Evolutionary conservation across 2,797 vertebrate genomes (phyloP).

Genomic region (Tragelaphus eurycerus): DNA sequence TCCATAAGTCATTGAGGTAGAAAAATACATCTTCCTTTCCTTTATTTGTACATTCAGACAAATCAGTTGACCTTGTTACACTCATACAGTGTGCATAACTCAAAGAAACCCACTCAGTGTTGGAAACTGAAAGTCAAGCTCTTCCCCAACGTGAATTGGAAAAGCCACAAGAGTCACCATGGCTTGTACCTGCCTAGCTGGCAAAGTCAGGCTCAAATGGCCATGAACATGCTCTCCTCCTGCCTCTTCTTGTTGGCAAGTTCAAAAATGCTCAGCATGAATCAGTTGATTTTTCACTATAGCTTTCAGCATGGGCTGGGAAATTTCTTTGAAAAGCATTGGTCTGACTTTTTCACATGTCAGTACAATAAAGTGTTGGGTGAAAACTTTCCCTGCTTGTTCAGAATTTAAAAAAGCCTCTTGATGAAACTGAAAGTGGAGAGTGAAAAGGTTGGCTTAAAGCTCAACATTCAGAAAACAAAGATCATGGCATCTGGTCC

Average conservation of each 20-base stretch:
- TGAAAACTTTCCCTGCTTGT: not conserved
- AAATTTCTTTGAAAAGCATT: constrained; percentile 12
- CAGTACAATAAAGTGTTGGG: not conserved
- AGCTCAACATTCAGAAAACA: too few relatives aligned
- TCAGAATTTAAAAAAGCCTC: not conserved
- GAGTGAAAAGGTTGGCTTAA: too few relatives aligned
- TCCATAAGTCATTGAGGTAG: not conserved
- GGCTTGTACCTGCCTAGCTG: not conserved
- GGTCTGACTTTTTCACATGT: not conserved
- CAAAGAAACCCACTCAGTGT: not conserved
- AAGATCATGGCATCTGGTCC: too few relatives aligned
- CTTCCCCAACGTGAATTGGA: not conserved
- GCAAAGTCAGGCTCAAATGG: not conserved
- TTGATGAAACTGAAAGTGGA: too few relatives aligned
- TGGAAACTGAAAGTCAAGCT: not conserved
- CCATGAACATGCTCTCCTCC: not conserved
- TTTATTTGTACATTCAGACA: not conserved
- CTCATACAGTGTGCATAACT: not conserved
- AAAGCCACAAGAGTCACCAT: not conserved
- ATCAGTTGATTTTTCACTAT: constrained; percentile 39
- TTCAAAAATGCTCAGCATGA: constrained; percentile 11
- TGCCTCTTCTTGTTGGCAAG: constrained; percentile 42
- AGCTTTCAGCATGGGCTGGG: constrained; percentile 36
- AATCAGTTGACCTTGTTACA: not conserved
- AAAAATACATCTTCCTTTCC: not conserved